Evolutionary conservation across 2,888 invertebrate genomes (phyloP).

Genomic region (Macrophya annulata): DNA sequence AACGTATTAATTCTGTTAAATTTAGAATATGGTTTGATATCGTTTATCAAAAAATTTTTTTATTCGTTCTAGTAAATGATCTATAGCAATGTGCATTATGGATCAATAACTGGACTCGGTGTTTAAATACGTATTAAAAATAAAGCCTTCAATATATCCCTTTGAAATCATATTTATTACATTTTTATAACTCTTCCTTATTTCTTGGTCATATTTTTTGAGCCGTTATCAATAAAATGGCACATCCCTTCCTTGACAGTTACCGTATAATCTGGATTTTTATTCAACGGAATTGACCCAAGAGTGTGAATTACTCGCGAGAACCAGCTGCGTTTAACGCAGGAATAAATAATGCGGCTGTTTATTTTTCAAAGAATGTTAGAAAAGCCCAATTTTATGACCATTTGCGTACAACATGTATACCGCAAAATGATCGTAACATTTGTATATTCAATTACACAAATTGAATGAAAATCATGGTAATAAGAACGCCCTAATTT

Average conservation of each 20-base stretch:
- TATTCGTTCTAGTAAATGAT: background rate
- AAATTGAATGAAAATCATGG: background rate
- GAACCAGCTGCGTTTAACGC: slow-evolving; percentile 4
- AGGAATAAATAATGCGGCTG: background rate
- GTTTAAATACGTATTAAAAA: background rate
- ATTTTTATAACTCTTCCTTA: background rate
- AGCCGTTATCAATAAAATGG: background rate
- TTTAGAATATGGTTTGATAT: background rate
- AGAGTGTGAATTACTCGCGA: background rate
- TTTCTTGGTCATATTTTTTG: background rate
- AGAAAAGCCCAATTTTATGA: background rate
- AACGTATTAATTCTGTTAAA: background rate
- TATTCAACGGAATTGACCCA: background rate
- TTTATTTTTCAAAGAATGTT: background rate
- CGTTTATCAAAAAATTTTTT: background rate
- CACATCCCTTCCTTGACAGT: background rate
- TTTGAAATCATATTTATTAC: background rate
- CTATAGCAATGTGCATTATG: background rate
- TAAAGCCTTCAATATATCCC: background rate
- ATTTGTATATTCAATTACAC: background rate
- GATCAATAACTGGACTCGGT: background rate
- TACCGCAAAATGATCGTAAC: background rate
- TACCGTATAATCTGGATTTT: slow-evolving; percentile 3
- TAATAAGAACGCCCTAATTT: background rate
- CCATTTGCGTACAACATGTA: background rate